Conservation (phyloP, 2,797 vertebrate genomes). For the Sebastes flavidus region DNA sequence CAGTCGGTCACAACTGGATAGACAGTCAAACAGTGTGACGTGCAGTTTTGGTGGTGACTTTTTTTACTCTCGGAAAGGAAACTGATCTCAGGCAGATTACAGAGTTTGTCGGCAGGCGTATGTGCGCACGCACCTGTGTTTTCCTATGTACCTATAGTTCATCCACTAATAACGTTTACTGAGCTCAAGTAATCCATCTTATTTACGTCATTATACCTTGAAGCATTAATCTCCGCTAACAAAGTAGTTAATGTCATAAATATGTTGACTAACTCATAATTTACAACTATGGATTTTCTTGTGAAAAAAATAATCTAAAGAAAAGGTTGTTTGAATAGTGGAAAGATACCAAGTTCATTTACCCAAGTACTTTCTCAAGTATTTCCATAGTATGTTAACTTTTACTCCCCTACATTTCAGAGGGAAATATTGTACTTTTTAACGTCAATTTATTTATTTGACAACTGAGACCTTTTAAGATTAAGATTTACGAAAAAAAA, state of each 20-base stretch:
- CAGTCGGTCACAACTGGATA: constrained; percentile 64
- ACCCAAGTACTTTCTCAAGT: not conserved
- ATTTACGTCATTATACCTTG: not conserved
- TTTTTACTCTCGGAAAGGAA: constrained; percentile 37
- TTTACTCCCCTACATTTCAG: not conserved
- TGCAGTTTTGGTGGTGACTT: constrained; percentile 31
- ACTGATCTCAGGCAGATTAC: constrained; percentile 39
- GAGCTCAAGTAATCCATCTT: constrained; percentile 11
- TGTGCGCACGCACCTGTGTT: constrained; percentile 3
- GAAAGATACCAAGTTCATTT: not conserved
- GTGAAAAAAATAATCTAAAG: not conserved
- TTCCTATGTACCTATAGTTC: not conserved
- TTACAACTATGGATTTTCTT: not conserved
- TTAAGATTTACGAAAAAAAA: not conserved
- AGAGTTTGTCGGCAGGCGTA: not conserved
- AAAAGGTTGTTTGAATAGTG: not conserved
- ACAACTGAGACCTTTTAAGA: not conserved
- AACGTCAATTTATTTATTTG: not conserved
- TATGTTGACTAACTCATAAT: not conserved
- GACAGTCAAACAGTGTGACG: constrained; percentile 63
- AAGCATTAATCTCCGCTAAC: not conserved
- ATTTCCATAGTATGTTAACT: not conserved
- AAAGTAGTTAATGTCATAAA: not conserved
- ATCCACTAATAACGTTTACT: constrained; percentile 7
- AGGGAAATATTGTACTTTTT: not conserved